Conservation (phyloP, 2,797 vertebrate species). For the Saxicola maurus region DNA sequence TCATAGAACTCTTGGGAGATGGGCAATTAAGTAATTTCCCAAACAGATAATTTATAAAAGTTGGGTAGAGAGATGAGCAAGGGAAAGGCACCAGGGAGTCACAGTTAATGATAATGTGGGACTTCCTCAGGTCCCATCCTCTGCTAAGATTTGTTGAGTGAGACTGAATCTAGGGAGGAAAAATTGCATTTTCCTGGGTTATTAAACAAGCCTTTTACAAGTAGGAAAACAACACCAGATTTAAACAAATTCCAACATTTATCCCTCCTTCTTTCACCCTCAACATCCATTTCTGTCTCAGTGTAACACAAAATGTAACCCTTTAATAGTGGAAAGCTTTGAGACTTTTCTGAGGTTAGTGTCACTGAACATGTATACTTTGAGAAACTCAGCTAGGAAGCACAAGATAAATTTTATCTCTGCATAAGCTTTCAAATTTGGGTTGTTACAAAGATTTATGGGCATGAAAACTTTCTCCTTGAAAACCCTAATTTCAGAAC, state of each 20-base stretch:
- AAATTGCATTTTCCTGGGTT: not conserved
- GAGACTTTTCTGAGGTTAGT: not conserved
- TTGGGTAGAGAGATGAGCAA: not conserved
- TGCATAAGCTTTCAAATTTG: not conserved
- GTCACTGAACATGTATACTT: not conserved
- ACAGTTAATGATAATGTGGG: not conserved
- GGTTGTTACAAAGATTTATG: not conserved
- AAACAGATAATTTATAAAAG: slow-evolving; percentile 47
- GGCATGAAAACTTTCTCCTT: not conserved
- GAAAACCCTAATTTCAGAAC: not conserved
- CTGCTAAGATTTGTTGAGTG: not conserved
- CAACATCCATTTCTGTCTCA: not conserved
- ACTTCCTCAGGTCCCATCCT: not conserved
- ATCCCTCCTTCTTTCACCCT: not conserved
- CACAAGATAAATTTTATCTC: not conserved
- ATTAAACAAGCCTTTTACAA: not conserved
- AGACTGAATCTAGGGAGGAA: not conserved
- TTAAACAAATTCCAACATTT: not conserved
- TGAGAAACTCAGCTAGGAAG: not conserved
- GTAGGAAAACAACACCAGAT: not conserved
- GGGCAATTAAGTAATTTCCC: slow-evolving; percentile 36
- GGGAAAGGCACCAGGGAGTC: not conserved
- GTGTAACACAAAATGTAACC: not conserved
- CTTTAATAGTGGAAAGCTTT: not conserved
- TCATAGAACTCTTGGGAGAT: not conserved